phyloP scores from a whole-genome alignment of 2,113 vertebrate species.

The Syrrhaptes paradoxus region DNA sequence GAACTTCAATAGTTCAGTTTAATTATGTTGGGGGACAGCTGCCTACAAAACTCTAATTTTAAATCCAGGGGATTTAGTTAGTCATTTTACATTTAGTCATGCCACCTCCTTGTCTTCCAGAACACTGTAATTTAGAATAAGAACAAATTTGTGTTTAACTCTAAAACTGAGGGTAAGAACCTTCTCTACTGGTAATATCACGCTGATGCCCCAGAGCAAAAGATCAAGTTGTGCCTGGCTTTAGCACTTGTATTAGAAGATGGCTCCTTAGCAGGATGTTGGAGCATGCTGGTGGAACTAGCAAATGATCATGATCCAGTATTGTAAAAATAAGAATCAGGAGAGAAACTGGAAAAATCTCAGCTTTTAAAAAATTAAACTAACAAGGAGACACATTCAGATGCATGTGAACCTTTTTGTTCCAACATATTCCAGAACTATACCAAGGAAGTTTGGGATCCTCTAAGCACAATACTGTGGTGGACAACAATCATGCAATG shows the following conservation, averaged over 20 bases:
- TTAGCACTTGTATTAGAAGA: background rate
- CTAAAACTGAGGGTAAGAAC: background rate
- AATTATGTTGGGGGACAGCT: background rate
- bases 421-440: background rate
- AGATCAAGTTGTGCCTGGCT: background rate
- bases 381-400: background rate
- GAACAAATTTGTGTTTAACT: background rate
- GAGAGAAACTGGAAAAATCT: background rate
- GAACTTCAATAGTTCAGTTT: background rate
- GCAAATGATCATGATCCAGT: rapidly evolving
- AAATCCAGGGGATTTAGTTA: background rate
- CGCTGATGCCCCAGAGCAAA: background rate
- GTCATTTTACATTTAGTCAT: background rate
- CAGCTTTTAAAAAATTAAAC: background rate
- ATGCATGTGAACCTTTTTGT: background rate
- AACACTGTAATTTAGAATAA: background rate
- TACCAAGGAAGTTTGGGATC: background rate
- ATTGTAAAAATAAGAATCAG: background rate
- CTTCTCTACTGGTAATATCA: background rate
- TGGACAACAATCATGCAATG: background rate
- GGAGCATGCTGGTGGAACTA: background rate
- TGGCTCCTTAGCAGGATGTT: background rate
- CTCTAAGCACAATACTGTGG: background rate
- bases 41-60: background rate
- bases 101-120: background rate